Conservation (phyloP, 2,888 invertebrate species). For the Sceliomorpha sp. region DNA sequence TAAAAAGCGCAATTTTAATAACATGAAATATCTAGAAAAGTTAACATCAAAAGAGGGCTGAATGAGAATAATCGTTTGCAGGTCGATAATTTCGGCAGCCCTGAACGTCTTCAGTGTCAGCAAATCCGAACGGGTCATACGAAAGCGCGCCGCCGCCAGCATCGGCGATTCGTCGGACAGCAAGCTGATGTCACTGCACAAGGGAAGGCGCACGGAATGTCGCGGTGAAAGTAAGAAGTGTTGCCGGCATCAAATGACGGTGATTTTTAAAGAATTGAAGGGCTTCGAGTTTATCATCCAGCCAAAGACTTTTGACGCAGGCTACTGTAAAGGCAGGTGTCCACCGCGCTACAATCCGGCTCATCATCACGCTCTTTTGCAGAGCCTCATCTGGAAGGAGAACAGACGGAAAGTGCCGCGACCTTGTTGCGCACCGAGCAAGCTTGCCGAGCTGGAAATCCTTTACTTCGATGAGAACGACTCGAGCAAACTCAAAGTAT, state of each 20-base stretch:
- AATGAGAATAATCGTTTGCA: constrained; percentile 18
- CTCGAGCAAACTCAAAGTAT: constrained; percentile 83
- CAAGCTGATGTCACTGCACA: constrained; percentile 74
- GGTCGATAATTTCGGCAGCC: constrained; percentile 32
- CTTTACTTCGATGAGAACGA: constrained; percentile 85
- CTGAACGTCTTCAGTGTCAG: constrained; percentile 32
- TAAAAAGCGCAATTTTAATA: too few relatives aligned
- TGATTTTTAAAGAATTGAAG: constrained; percentile 85
- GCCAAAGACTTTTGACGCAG: constrained; percentile 87
- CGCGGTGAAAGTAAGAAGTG: constrained; percentile 83
- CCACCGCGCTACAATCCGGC: constrained; percentile 86
- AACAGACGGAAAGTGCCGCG: constrained; percentile 82
- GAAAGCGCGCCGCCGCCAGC: constrained; percentile 47
- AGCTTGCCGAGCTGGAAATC: constrained; percentile 84
- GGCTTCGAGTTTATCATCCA: constrained; percentile 85
- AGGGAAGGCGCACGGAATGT: constrained; percentile 82
- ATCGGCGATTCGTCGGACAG: constrained; percentile 53
- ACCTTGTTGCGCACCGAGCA: constrained; percentile 87
- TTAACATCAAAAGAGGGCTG: too few relatives aligned
- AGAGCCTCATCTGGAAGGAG: constrained; percentile 85
- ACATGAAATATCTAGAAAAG: too few relatives aligned
- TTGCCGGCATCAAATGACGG: constrained; percentile 85
- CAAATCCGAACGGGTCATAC: constrained; percentile 28
- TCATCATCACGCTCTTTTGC: constrained; percentile 86
- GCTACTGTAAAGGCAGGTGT: constrained; percentile 86